Percentiles rank a stretch among this genome's conserved stretches.
These are phyloP conservation scores for Cliona cf. orientalis DNA, from an alignment of 37 sponge, comb jelly and placozoan genomes.

Conservation along the genomic window DNA sequence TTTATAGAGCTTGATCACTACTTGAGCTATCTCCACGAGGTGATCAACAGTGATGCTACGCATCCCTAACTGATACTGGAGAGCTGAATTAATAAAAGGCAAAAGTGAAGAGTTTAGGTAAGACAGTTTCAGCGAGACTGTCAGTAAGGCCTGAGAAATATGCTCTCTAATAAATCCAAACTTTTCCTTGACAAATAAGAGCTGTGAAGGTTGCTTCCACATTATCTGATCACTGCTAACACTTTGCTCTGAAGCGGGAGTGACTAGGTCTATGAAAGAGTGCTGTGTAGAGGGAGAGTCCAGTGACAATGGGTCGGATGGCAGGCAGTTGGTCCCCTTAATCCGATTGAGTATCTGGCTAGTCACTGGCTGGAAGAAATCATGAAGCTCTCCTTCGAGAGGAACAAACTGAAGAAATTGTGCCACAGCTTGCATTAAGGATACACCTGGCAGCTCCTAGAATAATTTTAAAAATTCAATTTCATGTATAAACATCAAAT, in stretches of 20 bases:
- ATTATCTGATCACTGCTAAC: neutral
- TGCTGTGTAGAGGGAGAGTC: neutral
- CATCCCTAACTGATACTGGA: slow-evolving; percentile 39
- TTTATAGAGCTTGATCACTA: slow-evolving; percentile 1
- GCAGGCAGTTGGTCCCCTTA: slow-evolving; percentile 48
- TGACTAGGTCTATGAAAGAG: neutral
- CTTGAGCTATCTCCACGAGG: slow-evolving; percentile 34
- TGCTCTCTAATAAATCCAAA: slow-evolving; percentile 27
- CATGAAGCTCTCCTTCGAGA: slow-evolving; percentile 65
- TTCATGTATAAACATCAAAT: too few species aligned
- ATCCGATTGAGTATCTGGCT: slow-evolving; percentile 42
- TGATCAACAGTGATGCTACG: slow-evolving; percentile 39
- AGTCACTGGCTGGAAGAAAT: slow-evolving; percentile 67
- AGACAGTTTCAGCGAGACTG: slow-evolving; percentile 9
- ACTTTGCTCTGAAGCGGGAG: neutral
- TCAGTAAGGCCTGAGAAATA: slow-evolving; percentile 41
- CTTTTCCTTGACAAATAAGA: slow-evolving; percentile 13
- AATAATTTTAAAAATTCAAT: too few species aligned
- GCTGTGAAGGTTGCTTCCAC: slow-evolving; percentile 70
- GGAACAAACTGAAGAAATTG: slow-evolving; percentile 67
- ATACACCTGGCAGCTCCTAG: slow-evolving; percentile 17
- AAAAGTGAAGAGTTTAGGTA: slow-evolving; percentile 50
- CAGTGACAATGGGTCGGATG: slow-evolving; percentile 21
- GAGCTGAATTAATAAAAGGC: slow-evolving; percentile 2
- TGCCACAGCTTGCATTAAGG: slow-evolving; percentile 40